These are phyloP conservation scores for Percopsis transmontana DNA, from an alignment of 2,113 vertebrate genomes.

Conservation along the genomic window DNA sequence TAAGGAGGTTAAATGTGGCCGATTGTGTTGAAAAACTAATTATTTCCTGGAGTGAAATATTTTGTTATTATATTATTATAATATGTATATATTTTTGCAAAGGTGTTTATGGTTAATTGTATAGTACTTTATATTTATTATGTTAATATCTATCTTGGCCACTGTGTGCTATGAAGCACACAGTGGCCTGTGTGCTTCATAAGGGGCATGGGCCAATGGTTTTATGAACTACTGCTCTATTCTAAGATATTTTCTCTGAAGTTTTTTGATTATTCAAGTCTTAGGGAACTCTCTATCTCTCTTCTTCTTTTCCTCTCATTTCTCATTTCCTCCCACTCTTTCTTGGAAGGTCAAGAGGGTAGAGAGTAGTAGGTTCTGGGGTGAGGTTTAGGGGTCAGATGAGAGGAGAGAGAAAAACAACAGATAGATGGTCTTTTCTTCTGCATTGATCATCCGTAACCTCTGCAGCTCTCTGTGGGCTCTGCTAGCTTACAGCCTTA, in stretches of 20 bases:
- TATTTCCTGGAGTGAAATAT: background rate
- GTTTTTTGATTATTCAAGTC: too few species aligned
- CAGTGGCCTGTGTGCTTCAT: too few species aligned
- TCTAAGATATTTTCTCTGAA: too few species aligned
- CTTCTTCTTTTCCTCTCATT: background rate
- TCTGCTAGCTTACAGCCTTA: conserved; percentile 34
- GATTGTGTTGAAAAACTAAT: background rate
- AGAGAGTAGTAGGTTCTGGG: conserved; percentile 29
- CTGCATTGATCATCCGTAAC: conserved; percentile 44
- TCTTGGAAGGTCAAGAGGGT: conserved; percentile 39
- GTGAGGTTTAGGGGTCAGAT: conserved; percentile 44
- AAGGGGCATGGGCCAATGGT: too few species aligned
- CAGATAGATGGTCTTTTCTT: conserved; percentile 33
- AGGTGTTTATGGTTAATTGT: too few species aligned
- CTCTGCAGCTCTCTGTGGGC: conserved; percentile 37
- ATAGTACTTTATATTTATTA: too few species aligned
- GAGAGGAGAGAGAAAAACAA: conserved; percentile 34
- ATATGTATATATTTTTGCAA: too few species aligned
- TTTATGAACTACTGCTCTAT: too few species aligned
- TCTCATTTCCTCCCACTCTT: conserved; percentile 28
- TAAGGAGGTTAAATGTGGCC: background rate
- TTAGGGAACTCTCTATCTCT: background rate
- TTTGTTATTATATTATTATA: too few species aligned
- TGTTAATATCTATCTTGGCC: too few species aligned
- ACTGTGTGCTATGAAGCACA: too few species aligned